These are phyloP conservation scores for Catotricha subobsoleta DNA, from an alignment of 2,888 invertebrate species.

Conservation along the genomic window DNA sequence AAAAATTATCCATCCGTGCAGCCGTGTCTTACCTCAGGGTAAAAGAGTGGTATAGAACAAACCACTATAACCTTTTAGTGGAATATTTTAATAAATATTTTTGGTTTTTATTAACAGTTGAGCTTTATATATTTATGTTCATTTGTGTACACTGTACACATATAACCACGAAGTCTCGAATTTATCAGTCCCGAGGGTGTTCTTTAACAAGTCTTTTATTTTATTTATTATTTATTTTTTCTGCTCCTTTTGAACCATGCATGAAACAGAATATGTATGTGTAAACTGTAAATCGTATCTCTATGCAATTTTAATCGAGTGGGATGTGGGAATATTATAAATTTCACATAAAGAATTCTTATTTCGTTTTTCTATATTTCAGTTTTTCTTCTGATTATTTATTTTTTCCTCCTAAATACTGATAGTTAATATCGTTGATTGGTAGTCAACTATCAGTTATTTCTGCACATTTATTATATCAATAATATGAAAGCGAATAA, in stretches of 20 bases:
- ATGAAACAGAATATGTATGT: no score
- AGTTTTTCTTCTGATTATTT: no score
- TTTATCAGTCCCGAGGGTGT: slow-evolving; percentile 4
- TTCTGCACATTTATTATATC: no score
- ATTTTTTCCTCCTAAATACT: no score
- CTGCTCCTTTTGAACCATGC: no score
- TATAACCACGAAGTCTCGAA: not conserved
- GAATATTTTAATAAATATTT: slow-evolving; percentile 2
- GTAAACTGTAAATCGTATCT: not conserved
- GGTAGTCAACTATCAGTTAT: no score
- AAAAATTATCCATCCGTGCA: slow-evolving; percentile 5
- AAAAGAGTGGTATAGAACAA: slow-evolving; percentile 2
- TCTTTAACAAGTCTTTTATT: slow-evolving; percentile 2
- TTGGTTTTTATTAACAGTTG: not conserved
- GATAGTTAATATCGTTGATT: no score
- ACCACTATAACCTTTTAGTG: not conserved
- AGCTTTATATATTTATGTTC: not conserved
- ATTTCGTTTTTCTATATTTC: no score
- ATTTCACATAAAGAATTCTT: no score
- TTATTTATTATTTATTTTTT: not conserved
- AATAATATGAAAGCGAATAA: no score
- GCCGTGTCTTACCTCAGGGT: slow-evolving; percentile 5
- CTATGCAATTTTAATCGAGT: not conserved
- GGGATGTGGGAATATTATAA: slow-evolving; percentile 2
- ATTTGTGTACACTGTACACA: not conserved